Percentiles rank a stretch among this genome's conserved stretches.
Conservation (phyloP, 2,888 invertebrate species). For the Bombylius discolor region DNA sequence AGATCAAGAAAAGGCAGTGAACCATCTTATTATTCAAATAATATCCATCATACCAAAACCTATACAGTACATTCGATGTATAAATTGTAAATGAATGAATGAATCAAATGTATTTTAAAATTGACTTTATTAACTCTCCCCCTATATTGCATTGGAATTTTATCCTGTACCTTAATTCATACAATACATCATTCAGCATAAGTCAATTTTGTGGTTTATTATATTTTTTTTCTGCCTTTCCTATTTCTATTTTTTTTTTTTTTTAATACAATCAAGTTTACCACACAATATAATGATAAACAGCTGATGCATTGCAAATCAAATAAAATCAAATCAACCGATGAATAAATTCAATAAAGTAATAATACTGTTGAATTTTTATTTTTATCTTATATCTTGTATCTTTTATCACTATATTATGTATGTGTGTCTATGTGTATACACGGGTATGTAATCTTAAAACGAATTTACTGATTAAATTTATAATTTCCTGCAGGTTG, state of each 20-base stretch:
- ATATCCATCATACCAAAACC: neutral
- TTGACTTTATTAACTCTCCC: neutral
- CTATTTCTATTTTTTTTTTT: no score
- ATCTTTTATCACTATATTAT: no score
- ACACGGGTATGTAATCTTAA: no score
- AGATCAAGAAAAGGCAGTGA: neutral
- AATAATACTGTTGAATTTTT: neutral
- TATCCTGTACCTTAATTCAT: neutral
- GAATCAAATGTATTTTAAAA: neutral
- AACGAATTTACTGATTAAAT: no score
- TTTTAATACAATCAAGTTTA: no score
- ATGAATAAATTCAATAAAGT: conserved; percentile 15
- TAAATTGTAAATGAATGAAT: no score
- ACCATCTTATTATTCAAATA: neutral
- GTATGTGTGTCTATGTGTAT: no score
- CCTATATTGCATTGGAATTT: conserved; percentile 5
- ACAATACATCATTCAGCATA: neutral
- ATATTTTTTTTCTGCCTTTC: no score
- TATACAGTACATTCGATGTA: no score
- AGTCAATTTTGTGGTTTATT: no score
- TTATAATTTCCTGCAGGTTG: no score
- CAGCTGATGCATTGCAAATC: conserved; percentile 11
- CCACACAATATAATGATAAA: neutral
- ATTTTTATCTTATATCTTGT: no score
- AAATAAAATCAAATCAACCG: conserved; percentile 15